Conservation (phyloP, 2,113 vertebrate genomes). For the Castor canadensis region DNA sequence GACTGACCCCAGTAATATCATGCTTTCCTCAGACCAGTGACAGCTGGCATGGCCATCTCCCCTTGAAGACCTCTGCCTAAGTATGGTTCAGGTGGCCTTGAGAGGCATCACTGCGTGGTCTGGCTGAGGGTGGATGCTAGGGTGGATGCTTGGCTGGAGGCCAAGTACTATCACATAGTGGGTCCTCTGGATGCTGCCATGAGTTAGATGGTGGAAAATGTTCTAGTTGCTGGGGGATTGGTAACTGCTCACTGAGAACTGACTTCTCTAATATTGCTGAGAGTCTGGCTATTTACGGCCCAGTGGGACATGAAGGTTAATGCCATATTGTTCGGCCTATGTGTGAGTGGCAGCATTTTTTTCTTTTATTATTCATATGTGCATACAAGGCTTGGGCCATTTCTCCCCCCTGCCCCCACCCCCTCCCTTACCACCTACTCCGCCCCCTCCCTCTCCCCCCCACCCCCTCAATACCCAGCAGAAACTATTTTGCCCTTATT, state of each 20-base stretch:
- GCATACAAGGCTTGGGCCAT: no score
- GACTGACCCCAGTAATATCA: fast-evolving
- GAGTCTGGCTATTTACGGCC: no score
- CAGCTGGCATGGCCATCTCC: not conserved
- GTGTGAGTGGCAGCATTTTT: fast-evolving
- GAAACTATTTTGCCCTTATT: no score
- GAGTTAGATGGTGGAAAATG: not conserved
- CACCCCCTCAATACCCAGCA: no score
- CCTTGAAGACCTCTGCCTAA: no score
- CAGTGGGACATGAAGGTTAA: no score
- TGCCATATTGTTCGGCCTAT: not conserved
- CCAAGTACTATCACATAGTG: not conserved
- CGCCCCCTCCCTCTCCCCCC: no score
- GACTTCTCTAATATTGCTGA: not conserved
- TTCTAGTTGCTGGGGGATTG: not conserved
- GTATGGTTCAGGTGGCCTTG: fast-evolving
- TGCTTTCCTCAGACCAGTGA: not conserved
- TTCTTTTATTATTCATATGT: no score
- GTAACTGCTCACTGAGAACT: not conserved
- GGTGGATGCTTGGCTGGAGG: not conserved
- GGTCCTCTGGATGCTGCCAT: not conserved
- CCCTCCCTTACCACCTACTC: no score
- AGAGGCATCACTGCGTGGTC: no score
- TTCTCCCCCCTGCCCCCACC: no score
- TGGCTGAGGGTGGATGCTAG: not conserved